Percentiles rank a stretch among this genome's conserved stretches.
These are phyloP conservation scores for Dendrolimus punctatus DNA, from an alignment of 1,140 invertebrate species.

Conservation along the genomic window DNA sequence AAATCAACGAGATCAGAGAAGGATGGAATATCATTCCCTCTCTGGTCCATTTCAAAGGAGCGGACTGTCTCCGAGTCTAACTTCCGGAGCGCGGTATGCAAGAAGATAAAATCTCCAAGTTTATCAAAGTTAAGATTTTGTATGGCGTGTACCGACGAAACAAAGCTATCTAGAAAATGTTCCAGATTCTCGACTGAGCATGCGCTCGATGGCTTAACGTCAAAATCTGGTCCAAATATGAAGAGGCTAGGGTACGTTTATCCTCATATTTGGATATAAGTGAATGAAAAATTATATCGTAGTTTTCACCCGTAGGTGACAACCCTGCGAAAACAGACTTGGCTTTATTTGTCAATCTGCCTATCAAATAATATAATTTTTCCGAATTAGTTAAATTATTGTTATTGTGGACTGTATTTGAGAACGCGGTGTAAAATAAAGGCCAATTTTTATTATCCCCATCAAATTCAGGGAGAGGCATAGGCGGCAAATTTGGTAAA, in stretches of 20 bases:
- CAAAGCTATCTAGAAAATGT: no score
- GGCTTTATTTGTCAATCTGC: background rate
- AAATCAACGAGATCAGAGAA: constrained; percentile 10
- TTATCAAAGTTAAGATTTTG: constrained; percentile 1
- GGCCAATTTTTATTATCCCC: constrained; percentile 1
- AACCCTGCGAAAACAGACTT: background rate
- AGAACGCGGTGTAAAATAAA: constrained; percentile 1
- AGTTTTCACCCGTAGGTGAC: background rate
- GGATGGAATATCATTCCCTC: constrained; percentile 1
- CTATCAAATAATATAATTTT: constrained; percentile 1
- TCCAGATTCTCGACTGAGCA: no score
- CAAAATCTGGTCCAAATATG: no score
- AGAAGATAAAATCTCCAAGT: constrained; percentile 11
- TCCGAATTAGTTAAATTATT: background rate
- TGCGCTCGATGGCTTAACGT: no score
- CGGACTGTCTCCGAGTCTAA: constrained; percentile 4
- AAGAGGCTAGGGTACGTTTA: no score
- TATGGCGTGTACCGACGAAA: no score
- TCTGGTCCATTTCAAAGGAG: constrained; percentile 9
- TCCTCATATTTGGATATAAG: no score
- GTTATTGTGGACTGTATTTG: constrained; percentile 1
- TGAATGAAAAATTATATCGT: no score
- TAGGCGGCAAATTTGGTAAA: no score
- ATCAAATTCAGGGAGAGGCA: background rate
- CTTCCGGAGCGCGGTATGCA: constrained; percentile 9